A percentile compares a stretch with the other conserved stretches of the same genome.
These are phyloP conservation scores for Paragorgia papillata DNA, from an alignment of 92 coral and sea anemone species.

Conservation along the genomic window DNA sequence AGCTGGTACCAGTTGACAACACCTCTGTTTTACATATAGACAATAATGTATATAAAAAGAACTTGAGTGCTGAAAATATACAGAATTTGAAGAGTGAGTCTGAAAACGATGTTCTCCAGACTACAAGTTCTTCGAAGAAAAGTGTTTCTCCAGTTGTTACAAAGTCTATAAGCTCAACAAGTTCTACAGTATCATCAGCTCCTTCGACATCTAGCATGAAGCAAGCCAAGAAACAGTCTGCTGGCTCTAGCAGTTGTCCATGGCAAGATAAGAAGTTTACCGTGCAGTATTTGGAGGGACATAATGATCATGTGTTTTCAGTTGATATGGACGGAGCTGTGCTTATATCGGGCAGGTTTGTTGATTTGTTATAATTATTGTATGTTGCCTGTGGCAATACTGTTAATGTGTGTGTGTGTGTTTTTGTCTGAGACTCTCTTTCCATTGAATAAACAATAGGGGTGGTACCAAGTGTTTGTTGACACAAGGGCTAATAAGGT, in stretches of 20 bases:
- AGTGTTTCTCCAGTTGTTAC: not conserved
- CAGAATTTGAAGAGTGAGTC: not conserved
- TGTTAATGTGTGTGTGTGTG: not conserved
- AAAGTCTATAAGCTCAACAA: not conserved
- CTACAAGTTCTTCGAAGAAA: not conserved
- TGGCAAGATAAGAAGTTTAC: constrained; percentile 64
- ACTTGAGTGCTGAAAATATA: not conserved
- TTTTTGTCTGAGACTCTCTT: too few species aligned
- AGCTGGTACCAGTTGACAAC: constrained; percentile 30
- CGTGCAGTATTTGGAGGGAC: constrained; percentile 78
- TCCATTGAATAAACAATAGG: too few species aligned
- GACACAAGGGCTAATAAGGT: too few species aligned
- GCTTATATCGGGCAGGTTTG: constrained; percentile 90
- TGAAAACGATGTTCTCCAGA: not conserved
- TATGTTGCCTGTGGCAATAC: too few species aligned
- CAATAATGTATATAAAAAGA: not conserved
- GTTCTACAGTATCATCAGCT: not conserved
- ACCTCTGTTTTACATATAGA: not conserved
- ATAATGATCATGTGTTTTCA: constrained; percentile 77
- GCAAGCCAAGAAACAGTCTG: not conserved
- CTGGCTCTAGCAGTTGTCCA: constrained; percentile 1
- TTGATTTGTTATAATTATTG: too few species aligned
- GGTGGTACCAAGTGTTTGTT: too few species aligned
- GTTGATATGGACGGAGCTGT: constrained; percentile 71
- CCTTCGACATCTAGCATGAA: not conserved